Evolutionary conservation across 2,797 vertebrate species (phyloP), one percentile per base, ranked within the genome.

Genomic region (Tympanoctomys barrerae): DNA sequence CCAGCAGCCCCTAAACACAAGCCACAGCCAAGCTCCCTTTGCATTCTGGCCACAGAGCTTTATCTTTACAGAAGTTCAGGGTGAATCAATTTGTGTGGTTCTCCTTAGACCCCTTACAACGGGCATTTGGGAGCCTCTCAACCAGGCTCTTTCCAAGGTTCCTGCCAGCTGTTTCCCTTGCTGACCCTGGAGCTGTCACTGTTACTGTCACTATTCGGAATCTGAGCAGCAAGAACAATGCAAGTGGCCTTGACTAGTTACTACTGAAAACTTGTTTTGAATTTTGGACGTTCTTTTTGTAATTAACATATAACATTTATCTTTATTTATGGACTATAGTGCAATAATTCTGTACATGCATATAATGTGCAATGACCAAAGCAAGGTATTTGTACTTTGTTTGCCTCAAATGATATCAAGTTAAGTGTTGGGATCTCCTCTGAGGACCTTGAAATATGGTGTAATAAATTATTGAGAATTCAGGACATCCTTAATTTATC

Each of bases 191-290:
- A 97, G 96, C 87, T 92, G 97, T 61, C 87, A 36, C 46, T 96
- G 89, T 97, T 52, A 95, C 84, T 95, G 86, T 95, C 97, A 96
- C 33, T 89, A 77, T 52, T 79, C 70, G 96, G 96, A 95, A 97
- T 97, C 77, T 33, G 5, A 97, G 94, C 91, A 95, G 94, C 97
- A 39, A 79, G 39, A 84, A 84, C 70, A 66, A 83, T 31, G 5
- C 36, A 95, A 71, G 71, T 52, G 24, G 54, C 42, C 90, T 24
- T 77, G 71, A 64, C 24, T 21, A 28, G 26, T 59, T 79, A 79
- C 28, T 54, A 57, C 87, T 42, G 10, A 70, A 64, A 52, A 3
- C 18, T 36, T 46, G 18, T 57, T 84, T 18, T 13, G 16, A 52
- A 36, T 89, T 71, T 73, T 18, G 14, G 78, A 87, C 59, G 52